Conservation (phyloP, 2,888 invertebrate species). For the Archaeoteleia sp. region DNA sequence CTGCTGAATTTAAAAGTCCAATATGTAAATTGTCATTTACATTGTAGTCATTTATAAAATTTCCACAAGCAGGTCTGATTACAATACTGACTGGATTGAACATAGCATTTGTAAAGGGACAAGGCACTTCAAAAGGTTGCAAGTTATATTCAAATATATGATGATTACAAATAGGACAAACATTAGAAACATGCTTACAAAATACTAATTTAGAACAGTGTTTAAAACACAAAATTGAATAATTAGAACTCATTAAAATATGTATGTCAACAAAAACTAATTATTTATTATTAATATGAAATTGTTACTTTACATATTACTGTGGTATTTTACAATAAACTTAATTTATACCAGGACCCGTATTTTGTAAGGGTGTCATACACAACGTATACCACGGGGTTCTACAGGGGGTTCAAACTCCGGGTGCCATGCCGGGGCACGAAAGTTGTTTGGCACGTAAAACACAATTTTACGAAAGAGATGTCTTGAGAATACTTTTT, state of each 20-base stretch:
- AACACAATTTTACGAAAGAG: too few relatives aligned
- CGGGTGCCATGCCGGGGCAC: too few relatives aligned
- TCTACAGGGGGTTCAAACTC: too few relatives aligned
- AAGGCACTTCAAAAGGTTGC: conserved; percentile 80
- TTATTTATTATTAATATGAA: too few relatives aligned
- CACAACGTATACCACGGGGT: too few relatives aligned
- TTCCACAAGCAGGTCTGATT: conserved; percentile 90
- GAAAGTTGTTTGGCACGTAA: too few relatives aligned
- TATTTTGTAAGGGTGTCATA: too few relatives aligned
- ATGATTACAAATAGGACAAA: conserved; percentile 84
- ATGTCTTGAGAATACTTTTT: too few relatives aligned
- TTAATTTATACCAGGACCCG: too few relatives aligned
- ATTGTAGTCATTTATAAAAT: conserved; percentile 90
- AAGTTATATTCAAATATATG: conserved; percentile 24
- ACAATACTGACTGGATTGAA: conserved; percentile 88
- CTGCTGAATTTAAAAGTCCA: conserved; percentile 89
- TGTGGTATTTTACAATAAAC: too few relatives aligned
- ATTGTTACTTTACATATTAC: too few relatives aligned
- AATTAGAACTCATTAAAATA: conserved; percentile 75
- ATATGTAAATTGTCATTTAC: conserved; percentile 92
- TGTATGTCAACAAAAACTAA: conserved; percentile 2
- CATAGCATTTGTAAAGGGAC: conserved; percentile 89
- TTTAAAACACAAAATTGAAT: conserved; percentile 92
- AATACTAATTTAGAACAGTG: conserved; percentile 90
- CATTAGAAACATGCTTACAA: conserved; percentile 85